Evolutionary conservation across 2,888 invertebrate genomes (phyloP).

Genomic region (Buathra laborator): DNA sequence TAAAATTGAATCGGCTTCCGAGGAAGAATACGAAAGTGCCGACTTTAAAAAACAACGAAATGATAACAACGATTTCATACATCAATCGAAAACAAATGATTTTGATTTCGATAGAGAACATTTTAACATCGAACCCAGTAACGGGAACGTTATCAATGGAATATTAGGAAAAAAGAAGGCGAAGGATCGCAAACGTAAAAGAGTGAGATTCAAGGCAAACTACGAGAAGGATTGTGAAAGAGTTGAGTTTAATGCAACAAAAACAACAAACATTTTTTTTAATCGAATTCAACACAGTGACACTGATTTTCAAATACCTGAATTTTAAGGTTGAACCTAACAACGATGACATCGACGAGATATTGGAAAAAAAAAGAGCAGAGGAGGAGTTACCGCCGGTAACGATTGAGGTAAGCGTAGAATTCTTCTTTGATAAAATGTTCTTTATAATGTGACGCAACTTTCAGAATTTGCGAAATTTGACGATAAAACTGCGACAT

Average conservation of each 20-base stretch:
- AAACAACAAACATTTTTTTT: too few species aligned
- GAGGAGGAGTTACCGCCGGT: constrained; percentile 4
- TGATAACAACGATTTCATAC: background rate
- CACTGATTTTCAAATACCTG: background rate
- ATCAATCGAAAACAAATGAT: background rate
- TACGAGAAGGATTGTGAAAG: background rate
- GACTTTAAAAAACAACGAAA: background rate
- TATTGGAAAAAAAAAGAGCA: constrained; percentile 21
- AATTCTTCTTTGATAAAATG: background rate
- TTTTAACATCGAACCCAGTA: background rate
- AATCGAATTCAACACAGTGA: background rate
- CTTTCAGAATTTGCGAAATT: constrained; percentile 66
- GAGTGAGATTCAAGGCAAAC: background rate
- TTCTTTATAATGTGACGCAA: background rate
- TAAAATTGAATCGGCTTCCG: constrained; percentile 9
- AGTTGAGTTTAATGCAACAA: background rate
- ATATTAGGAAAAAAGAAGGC: too few species aligned
- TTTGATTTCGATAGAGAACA: background rate
- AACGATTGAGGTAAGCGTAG: background rate
- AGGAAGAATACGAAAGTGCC: background rate
- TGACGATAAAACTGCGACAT: constrained; percentile 69
- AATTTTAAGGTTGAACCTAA: background rate
- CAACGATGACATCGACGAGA: background rate
- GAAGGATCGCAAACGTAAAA: too few species aligned
- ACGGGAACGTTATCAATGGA: background rate